Percentiles rank a stretch among this genome's conserved stretches.
phyloP scores from a whole-genome alignment of 2,888 invertebrate genomes.

The Eupithecia subumbrata region DNA sequence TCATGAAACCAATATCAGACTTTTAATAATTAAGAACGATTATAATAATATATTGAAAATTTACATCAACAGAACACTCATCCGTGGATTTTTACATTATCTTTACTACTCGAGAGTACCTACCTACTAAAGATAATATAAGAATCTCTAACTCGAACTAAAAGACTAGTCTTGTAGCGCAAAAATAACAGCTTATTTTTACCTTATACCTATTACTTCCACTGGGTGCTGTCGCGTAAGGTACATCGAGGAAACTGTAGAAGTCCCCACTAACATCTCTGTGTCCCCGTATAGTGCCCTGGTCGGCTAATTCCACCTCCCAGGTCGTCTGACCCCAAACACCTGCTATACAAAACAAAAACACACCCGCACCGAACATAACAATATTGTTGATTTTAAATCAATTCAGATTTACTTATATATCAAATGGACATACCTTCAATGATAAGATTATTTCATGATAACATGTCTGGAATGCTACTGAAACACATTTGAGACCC shows the following conservation, averaged over 20 bases:
- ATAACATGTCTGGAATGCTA: background rate
- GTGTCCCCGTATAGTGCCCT: constrained; percentile 1
- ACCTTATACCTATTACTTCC: constrained; percentile 3
- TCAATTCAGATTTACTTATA: background rate
- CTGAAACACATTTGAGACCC: too few species aligned
- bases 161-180: too few species aligned
- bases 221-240: constrained; percentile 5
- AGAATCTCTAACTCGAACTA: too few species aligned
- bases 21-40: background rate
- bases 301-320: background rate
- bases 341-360: background rate
- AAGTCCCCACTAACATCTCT: constrained; percentile 9
- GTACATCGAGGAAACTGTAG: constrained; percentile 5
- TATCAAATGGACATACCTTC: background rate
- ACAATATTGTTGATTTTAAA: background rate
- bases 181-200: background rate
- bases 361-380: background rate
- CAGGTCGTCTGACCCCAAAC: constrained; percentile 4
- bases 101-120: too few species aligned
- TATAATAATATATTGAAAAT: background rate
- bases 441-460: background rate
- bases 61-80: background rate
- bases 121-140: too few species aligned
- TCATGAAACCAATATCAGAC: too few species aligned
- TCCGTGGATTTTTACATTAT: too few species aligned